Base-by-base conservation (phyloP, 1,140 invertebrate genomes). In the Oryctes rhinoceros region DNA sequence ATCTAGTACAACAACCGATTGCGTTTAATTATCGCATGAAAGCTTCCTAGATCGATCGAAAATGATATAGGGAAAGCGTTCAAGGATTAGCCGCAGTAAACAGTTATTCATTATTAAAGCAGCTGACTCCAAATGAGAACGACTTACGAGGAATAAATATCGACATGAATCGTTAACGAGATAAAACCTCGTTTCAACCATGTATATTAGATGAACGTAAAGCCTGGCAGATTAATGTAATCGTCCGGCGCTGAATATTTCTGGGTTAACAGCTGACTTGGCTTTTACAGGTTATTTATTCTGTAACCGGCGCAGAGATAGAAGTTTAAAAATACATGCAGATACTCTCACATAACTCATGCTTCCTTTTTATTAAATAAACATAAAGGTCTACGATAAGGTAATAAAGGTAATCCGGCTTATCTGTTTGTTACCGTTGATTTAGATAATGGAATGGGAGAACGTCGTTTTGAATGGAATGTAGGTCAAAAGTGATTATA, bases 241-340 rank as follows among this genome's bases (percentile, higher is more conserved):
- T 62, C 53, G 53, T 13, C 20, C 5, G 13, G 53, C 53, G 5
- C 5, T 20, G 20, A 62, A 20, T 20, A 62, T 62, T 62, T 62
- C 53, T 62, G 53, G 53, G 53, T 62, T 62, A 62, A 62, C 53
- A 62, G 53, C 53, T 62, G 53, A 62, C 15, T 62, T 62, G 53
- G 53, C 53, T 62, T 62, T 62, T 62, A 62, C 53, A 20, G 53
- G 20, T 20, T 62, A 62, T 62, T 62, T 62, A 20, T 13, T 62
- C 20, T 62, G 13, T 15, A 6, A 6, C 53, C 7, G 39, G 53
- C 20, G 53, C 13, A 62, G 53, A 15, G 15, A 20, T 62, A 44
- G 39, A 44, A 3, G 39, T 62, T 62, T 62, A 62, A 62, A 62
- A 62, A 62, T 62, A 15, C 53, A 62, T 62, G 53, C 9, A 62